These are phyloP conservation scores for Stenodera caucasica DNA, from an alignment of 2,888 invertebrate genomes.

Conservation along the genomic window DNA sequence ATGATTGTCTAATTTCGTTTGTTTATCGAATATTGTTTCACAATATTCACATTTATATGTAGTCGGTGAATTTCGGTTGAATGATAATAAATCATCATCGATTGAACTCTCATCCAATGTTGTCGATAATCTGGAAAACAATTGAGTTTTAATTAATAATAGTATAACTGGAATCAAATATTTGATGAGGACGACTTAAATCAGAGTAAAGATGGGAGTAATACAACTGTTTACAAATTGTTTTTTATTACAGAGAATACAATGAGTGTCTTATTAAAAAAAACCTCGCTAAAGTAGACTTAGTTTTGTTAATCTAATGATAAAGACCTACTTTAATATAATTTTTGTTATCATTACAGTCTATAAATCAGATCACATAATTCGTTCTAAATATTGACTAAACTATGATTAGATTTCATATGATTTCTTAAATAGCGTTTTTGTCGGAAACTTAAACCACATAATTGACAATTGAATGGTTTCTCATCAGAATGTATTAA, in stretches of 20 bases:
- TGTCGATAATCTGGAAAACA: background rate
- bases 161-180: background rate
- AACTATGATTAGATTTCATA: slow-evolving; percentile 53
- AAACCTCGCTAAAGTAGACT: too few species aligned
- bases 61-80: background rate
- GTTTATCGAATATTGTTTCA: background rate
- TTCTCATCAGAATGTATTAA: slow-evolving; percentile 59
- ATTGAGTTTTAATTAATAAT: background rate
- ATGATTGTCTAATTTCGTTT: background rate
- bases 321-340: background rate
- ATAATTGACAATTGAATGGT: slow-evolving; percentile 56
- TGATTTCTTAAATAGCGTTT: slow-evolving; percentile 61
- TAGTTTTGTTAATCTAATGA: background rate
- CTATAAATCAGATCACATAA: background rate
- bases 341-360: background rate
- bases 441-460: slow-evolving; percentile 57
- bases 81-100: background rate
- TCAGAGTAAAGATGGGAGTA: too few species aligned
- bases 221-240: too few species aligned
- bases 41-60: slow-evolving; percentile 7
- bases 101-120: background rate
- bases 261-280: background rate
- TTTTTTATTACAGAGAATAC: background rate
- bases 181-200: too few species aligned
- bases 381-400: background rate